Evolutionary conservation across 53 echinoderm and acorn worm species (phyloP).

Genomic region (Glandiceps talaboti): DNA sequence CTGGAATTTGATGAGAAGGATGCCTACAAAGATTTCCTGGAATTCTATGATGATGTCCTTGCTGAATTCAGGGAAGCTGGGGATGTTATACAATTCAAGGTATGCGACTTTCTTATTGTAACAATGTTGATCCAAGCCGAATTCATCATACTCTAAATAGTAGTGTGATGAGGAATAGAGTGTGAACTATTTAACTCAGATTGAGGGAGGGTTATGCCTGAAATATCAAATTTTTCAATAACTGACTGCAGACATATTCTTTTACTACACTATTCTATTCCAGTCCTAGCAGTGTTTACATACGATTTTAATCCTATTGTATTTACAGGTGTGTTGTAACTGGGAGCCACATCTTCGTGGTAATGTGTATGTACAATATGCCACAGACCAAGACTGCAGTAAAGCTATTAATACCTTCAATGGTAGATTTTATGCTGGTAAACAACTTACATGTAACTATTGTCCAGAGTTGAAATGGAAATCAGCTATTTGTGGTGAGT

Average conservation of each 20-base stretch:
- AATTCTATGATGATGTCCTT: constrained; percentile 76
- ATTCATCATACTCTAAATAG: too few relatives aligned
- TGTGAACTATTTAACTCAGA: too few relatives aligned
- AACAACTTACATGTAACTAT: constrained; percentile 47
- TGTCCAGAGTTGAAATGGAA: constrained; percentile 75
- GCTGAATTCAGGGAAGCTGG: constrained; percentile 72
- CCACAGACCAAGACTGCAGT: constrained; percentile 46
- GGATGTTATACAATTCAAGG: constrained; percentile 77
- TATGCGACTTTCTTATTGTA: constrained; percentile 8
- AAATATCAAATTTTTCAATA: too few relatives aligned
- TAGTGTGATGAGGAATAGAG: too few relatives aligned
- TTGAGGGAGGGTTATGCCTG: too few relatives aligned
- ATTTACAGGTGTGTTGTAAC: constrained; percentile 97
- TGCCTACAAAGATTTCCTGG: constrained; percentile 54
- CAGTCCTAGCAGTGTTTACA: too few relatives aligned
- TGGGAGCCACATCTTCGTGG: constrained; percentile 94
- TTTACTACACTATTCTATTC: too few relatives aligned
- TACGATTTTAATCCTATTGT: too few relatives aligned
- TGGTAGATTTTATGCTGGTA: constrained; percentile 85
- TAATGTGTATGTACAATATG: constrained; percentile 88
- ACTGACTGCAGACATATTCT: too few relatives aligned
- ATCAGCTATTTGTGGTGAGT: constrained; percentile 89
- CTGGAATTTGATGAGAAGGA: constrained; percentile 85
- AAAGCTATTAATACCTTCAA: constrained; percentile 52
- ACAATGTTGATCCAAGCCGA: neutral